Base-by-base conservation (phyloP, 2,113 vertebrate species). In the Coptodon rendalli region DNA sequence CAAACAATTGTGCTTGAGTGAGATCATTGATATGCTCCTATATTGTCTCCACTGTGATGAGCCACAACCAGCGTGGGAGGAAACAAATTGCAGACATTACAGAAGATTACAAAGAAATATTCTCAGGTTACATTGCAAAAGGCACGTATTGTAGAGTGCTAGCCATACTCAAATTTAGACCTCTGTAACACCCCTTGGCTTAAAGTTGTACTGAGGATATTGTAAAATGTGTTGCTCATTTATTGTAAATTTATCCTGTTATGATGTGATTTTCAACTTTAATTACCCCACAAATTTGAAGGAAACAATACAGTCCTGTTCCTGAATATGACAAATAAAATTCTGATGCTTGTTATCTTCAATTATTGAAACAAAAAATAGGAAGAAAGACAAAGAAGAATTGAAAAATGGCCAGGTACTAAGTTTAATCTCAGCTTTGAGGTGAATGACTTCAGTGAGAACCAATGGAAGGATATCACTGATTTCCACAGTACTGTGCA, bases 71-170 rank as follows among this genome's bases (percentile, higher is more conserved):
- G 80, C 8, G 59, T 89, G 80, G 90, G 91, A 88, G 89, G 54
- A 68, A 85, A 83, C 80, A 86, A 66, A 85, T 63, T 91, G 71
- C 71, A 86, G 80, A 89, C 80, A 86, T 88, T 90, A 56, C 85
- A 80, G 56, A 24, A 54, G 43, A 73, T 84, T 82, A 86, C 81
- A 80, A 52, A 82, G 84, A 63, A 82, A 71, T 80, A 24, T 36
- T 34, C 84, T 85, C 80, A 45, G 16, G 80, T 92, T 86, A 88
- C 61, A 87, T 9, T 50, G 22, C 29, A 38, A 76, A 54, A 87
- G 24, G 38, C 11, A 63, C 22, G 22, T 9, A 68, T 14, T 56
- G 16, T 13, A 4, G 48, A 48, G 8, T 27, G 11, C 7, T 57
- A 9, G 9, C 43, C 10, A 34, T 7, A 3, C 7, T 82, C 17